A percentile compares a stretch with the other conserved stretches of the same genome.
Evolutionary conservation across 2,888 invertebrate genomes (phyloP).

Genomic region (Hypselothyrea guttata): DNA sequence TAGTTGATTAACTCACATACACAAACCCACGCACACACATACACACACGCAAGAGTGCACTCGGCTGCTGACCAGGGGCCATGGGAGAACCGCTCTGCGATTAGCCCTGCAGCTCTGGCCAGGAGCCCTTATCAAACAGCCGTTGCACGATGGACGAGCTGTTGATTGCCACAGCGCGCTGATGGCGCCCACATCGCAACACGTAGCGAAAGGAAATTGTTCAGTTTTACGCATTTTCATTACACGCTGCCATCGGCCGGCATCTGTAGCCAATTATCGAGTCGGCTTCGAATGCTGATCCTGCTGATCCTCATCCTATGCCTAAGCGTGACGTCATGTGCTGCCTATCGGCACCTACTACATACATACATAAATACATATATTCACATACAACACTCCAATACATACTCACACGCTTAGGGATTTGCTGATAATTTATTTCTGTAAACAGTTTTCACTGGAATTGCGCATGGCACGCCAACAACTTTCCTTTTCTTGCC

Average conservation of each 20-base stretch:
- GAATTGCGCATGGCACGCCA: slow-evolving; percentile 52
- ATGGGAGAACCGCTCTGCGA: slow-evolving; percentile 48
- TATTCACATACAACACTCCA: no score
- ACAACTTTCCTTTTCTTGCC: slow-evolving; percentile 24
- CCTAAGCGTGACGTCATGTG: slow-evolving; percentile 67
- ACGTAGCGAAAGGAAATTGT: slow-evolving; percentile 26
- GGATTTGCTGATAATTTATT: slow-evolving; percentile 71
- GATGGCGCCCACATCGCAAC: slow-evolving; percentile 55
- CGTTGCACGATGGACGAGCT: slow-evolving; percentile 58
- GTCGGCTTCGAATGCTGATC: slow-evolving; percentile 35
- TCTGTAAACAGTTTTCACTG: slow-evolving; percentile 74
- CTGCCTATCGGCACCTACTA: slow-evolving; percentile 46
- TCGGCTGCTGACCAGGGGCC: slow-evolving; percentile 39
- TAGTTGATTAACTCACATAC: slow-evolving; percentile 56
- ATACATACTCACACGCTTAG: slow-evolving; percentile 24
- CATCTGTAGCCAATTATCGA: slow-evolving; percentile 69
- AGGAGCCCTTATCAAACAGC: slow-evolving; percentile 63
- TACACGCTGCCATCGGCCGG: slow-evolving; percentile 57
- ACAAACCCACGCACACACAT: slow-evolving; percentile 39
- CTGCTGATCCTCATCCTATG: slow-evolving; percentile 9
- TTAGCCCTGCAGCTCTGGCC: slow-evolving; percentile 27
- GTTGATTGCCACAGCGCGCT: slow-evolving; percentile 55
- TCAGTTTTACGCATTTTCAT: slow-evolving; percentile 74
- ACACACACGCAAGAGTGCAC: slow-evolving; percentile 44
- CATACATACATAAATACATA: slow-evolving; percentile 1